Percentiles rank a stretch among this genome's conserved stretches.
Evolutionary conservation across 1,140 invertebrate genomes (phyloP).

Genomic region (Heliconius nattereri): DNA sequence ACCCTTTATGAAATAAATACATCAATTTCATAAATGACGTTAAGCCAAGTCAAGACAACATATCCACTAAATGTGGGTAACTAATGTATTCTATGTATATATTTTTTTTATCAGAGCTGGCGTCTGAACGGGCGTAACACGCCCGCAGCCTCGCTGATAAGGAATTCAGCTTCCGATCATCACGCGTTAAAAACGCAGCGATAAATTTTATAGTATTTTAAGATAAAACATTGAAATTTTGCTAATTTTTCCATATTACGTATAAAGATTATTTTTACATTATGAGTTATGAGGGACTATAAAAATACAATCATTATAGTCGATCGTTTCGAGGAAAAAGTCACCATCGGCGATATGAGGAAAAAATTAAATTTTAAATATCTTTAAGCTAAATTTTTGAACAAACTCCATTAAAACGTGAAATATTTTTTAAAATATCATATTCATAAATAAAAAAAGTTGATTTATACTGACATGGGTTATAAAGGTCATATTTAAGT

Average conservation of each 20-base stretch:
- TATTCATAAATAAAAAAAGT: not conserved
- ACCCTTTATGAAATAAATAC: too few species aligned
- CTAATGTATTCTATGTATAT: not conserved
- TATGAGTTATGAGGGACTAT: not conserved
- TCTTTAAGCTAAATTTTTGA: not conserved
- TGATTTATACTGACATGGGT: not conserved
- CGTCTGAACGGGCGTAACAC: not conserved
- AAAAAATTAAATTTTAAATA: not conserved
- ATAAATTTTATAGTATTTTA: not conserved
- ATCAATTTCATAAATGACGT: too few species aligned
- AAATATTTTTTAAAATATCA: not conserved
- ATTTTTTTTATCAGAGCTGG: not conserved
- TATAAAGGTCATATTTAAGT: slow-evolving; percentile 10
- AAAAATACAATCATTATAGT: not conserved
- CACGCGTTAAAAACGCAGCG: not conserved
- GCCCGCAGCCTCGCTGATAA: not conserved
- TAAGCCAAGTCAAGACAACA: not conserved
- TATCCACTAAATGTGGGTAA: not conserved
- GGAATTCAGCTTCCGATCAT: slow-evolving; percentile 4
- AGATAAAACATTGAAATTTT: not conserved
- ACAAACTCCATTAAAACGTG: not conserved
- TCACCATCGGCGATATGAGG: not conserved
- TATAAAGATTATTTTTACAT: too few species aligned
- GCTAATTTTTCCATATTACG: too few species aligned
- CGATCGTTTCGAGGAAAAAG: not conserved